These are phyloP conservation scores for Mycalesis mineus DNA, from an alignment of 2,888 invertebrate genomes.

Conservation along the genomic window DNA sequence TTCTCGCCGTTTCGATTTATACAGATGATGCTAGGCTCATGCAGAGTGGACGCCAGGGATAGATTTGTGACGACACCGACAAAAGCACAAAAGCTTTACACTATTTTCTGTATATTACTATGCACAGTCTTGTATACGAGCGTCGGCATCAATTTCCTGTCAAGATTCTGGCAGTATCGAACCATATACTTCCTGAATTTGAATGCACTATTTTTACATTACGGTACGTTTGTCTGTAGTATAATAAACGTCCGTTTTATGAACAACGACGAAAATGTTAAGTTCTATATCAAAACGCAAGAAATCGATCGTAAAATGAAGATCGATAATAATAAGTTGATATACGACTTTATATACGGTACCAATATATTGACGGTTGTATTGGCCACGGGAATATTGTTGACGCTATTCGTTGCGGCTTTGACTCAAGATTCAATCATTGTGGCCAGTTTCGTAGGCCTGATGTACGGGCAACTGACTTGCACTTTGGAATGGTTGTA, in stretches of 20 bases:
- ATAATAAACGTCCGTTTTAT: slow-evolving; percentile 48
- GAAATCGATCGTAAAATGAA: slow-evolving; percentile 51
- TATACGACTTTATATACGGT: slow-evolving; percentile 35
- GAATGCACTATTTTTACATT: slow-evolving; percentile 27
- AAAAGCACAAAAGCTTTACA: slow-evolving; percentile 44
- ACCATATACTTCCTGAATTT: slow-evolving; percentile 21
- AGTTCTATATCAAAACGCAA: slow-evolving; percentile 50
- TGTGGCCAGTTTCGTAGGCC: slow-evolving; percentile 16
- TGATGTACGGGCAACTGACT: slow-evolving; percentile 34
- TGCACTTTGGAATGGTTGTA: slow-evolving; percentile 43
- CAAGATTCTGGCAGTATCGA: slow-evolving; percentile 8
- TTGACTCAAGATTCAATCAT: slow-evolving; percentile 13
- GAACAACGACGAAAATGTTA: slow-evolving; percentile 42
- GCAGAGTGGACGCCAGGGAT: slow-evolving; percentile 45
- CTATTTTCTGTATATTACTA: slow-evolving; percentile 31
- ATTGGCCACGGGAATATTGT: slow-evolving; percentile 22
- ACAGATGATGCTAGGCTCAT: slow-evolving; percentile 45
- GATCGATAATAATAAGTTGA: slow-evolving; percentile 38
- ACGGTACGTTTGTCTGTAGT: slow-evolving; percentile 34
- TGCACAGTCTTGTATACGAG: slow-evolving; percentile 18
- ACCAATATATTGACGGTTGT: slow-evolving; percentile 33
- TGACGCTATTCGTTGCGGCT: slow-evolving; percentile 23
- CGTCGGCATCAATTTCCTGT: slow-evolving; percentile 12
- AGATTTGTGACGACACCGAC: slow-evolving; percentile 46
- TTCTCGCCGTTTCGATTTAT: slow-evolving; percentile 37